phyloP scores from a whole-genome alignment of 2,113 vertebrate genomes.

The Spheniscus mendiculus region DNA sequence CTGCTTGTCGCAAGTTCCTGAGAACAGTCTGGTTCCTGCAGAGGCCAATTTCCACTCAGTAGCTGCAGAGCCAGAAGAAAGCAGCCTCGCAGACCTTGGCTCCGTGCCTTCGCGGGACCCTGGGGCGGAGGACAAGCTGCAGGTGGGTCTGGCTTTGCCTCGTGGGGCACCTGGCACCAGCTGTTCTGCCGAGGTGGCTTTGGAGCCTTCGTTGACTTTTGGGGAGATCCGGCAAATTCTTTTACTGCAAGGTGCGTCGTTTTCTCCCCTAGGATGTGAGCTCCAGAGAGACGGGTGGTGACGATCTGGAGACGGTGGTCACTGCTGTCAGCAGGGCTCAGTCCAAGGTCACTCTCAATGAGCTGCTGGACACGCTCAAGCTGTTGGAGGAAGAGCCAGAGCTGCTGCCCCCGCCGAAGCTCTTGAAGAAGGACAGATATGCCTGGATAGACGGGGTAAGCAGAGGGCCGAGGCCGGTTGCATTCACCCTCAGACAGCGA shows the following conservation, averaged over 20 bases:
- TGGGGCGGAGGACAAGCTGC: slow-evolving; percentile 15
- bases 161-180: not conserved
- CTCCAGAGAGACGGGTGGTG: slow-evolving; percentile 63
- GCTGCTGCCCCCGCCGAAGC: slow-evolving; percentile 71
- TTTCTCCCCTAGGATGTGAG: slow-evolving; percentile 65
- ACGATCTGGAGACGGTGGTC: slow-evolving; percentile 66
- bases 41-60: slow-evolving; percentile 51
- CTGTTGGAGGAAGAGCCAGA: slow-evolving; percentile 89
- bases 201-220: not conserved
- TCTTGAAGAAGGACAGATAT: slow-evolving; percentile 80
- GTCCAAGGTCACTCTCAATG: slow-evolving; percentile 83
- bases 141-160: slow-evolving; percentile 65
- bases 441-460: slow-evolving; percentile 86
- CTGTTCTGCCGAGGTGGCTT: not conserved
- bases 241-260: rapidly evolving
- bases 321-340: slow-evolving; percentile 62
- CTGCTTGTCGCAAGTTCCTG: not conserved
- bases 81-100: not conserved
- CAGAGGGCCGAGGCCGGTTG: not conserved
- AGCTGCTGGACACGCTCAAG: slow-evolving; percentile 89
- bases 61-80: slow-evolving; percentile 48
- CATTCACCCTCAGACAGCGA: not conserved
- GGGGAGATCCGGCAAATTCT: not conserved
- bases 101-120: not conserved
- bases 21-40: slow-evolving; percentile 29